Base-by-base conservation (phyloP, 2,113 vertebrate genomes). In the Phaetusa simplex region DNA sequence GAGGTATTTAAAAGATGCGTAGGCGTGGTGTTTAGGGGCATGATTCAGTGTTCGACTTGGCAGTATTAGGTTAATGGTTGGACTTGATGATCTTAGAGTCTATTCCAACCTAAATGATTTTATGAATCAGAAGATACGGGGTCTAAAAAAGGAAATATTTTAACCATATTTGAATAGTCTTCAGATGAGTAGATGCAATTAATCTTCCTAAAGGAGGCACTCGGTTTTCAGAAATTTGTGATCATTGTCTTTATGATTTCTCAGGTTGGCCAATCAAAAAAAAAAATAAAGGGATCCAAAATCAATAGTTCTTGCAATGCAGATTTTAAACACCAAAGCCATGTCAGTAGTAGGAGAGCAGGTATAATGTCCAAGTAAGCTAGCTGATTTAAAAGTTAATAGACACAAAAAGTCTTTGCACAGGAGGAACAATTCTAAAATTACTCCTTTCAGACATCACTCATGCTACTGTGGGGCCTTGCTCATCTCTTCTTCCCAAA, bases 381-480 rank as follows among this genome's bases (percentile, higher is more conserved):
- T 70, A 22, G 8, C 55, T 77, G 32, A 89, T 92, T 96, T 88
- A n/a, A 78, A 96, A 91, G 55, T 90, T 91, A 97, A 84, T 34
- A 65, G 30, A 86, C 20, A 32, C 27, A 84, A 83, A 69, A 93
- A 95, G 52, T 79, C 47, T 70, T 69, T 32, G 16, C 40, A 69
- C 22, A 73, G 62, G 67, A 91, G 22, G 59, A 95, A 36, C 12
- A 81, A 13, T 82, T 96, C 85, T 96, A 95, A 97, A 97, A 96
- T 96, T 94, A 96, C 15, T 34, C 17, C 50, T 79, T 92, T 95
- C 86, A 90, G 65, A 94, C 74, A 91, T 93, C 84, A 72, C 34
- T 82, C 86, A 27, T 56, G 32, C 26, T 82, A 71, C 49, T 92
- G 27, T 36, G 47, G 64, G 50, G 52, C 89, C 49, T 94, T 92